A percentile compares a stretch with the other conserved stretches of the same genome.
These are phyloP conservation scores for Hafferia zeledoni DNA, from an alignment of 2,797 vertebrate species.

Conservation along the genomic window DNA sequence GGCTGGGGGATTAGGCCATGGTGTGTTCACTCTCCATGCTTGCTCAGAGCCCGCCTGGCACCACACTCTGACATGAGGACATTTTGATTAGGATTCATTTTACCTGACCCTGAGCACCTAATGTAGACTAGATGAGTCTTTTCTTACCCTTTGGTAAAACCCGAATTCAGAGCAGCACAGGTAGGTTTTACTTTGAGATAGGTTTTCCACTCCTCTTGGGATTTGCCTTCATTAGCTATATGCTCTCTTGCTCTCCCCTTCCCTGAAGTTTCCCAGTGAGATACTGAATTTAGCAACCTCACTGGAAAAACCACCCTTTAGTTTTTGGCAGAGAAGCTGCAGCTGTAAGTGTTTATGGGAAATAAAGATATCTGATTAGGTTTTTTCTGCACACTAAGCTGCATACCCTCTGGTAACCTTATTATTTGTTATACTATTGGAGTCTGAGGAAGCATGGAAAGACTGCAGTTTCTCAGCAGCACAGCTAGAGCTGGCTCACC, in stretches of 20 bases:
- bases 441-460: conserved; percentile 9
- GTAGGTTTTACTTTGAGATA: background rate
- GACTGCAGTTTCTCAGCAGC: background rate
- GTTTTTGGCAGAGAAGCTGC: background rate
- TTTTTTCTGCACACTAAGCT: conserved; percentile 13
- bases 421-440: background rate
- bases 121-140: background rate
- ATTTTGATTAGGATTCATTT: background rate
- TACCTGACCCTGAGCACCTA: background rate
- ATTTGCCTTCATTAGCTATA: background rate
- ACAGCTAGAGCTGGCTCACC: background rate
- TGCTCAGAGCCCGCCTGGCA: background rate
- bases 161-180: background rate
- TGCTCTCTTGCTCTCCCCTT: background rate
- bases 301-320: background rate
- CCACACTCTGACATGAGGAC: rapidly evolving
- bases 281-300: conserved; percentile 20
- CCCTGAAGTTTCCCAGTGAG: background rate
- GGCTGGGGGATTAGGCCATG: background rate
- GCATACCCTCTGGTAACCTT: conserved; percentile 26
- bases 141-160: background rate
- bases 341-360: conserved; percentile 54
- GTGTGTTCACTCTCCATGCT: background rate
- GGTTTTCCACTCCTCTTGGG: background rate
- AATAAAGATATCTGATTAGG: conserved; percentile 48